Evolutionary conservation across 2,797 vertebrate species (phyloP).

Genomic region (Coranthus polyacanthus): DNA sequence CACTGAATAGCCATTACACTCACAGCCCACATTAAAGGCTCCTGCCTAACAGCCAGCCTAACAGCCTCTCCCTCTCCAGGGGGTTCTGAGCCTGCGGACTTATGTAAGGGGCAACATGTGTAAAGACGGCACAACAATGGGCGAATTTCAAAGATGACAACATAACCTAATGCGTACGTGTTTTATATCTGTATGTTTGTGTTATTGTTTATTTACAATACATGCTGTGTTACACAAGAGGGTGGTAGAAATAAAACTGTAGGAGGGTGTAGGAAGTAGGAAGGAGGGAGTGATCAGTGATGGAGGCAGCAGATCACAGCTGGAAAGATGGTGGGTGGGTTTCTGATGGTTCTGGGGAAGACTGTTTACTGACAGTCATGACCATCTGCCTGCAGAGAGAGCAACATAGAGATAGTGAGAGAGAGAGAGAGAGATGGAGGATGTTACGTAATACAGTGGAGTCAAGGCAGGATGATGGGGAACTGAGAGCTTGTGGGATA

Average conservation of each 20-base stretch:
- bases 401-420: slow-evolving; percentile 9
- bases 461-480: slow-evolving; percentile 44
- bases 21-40: slow-evolving; percentile 72
- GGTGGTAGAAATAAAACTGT: slow-evolving; percentile 6
- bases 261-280: neutral
- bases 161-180: neutral
- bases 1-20: slow-evolving; percentile 75
- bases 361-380: slow-evolving; percentile 45
- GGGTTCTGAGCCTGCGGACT: slow-evolving; percentile 50
- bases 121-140: slow-evolving; percentile 24
- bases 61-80: slow-evolving; percentile 67
- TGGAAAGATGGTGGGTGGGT: slow-evolving; percentile 3
- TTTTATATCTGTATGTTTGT: neutral
- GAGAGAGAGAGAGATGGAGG: slow-evolving; percentile 18
- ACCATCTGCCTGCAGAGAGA: slow-evolving; percentile 32
- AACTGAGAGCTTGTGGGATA: slow-evolving; percentile 29
- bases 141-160: slow-evolving; percentile 28
- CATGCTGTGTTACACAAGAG: neutral
- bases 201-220: slow-evolving; percentile 4
- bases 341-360: slow-evolving; percentile 5
- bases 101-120: slow-evolving; percentile 56
- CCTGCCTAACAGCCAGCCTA: slow-evolving; percentile 71
- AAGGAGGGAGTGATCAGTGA: neutral
- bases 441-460: slow-evolving; percentile 58
- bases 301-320: slow-evolving; percentile 6